Evolutionary conservation across 2,797 vertebrate genomes (phyloP), one percentile per base, ranked within the genome.

Genomic region (Trachurus trachurus): DNA sequence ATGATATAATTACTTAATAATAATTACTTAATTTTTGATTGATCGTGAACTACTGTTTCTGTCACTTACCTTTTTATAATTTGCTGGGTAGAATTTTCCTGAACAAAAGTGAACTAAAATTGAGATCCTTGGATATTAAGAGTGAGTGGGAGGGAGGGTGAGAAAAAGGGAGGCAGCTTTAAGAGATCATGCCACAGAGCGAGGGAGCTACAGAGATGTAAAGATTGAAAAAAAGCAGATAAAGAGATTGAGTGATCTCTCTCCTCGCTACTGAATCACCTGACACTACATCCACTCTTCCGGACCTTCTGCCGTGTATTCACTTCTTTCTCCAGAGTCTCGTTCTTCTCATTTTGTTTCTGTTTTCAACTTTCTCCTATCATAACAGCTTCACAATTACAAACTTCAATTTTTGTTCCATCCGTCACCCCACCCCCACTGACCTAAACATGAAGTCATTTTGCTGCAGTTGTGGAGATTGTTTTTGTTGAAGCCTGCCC

Each of bases 371-470:
- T 57, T 45, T 57, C 40, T 21, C 12, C 19, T 26, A 26, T 60
- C 56, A 37, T 16, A n/a, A 4, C 31, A 42, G 50, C 67, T 53
- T 44, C 52, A 22, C 31, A 42, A 5, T 26, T 5, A 26, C 31
- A n/a, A 22, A 5, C 17, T 53, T 63, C 8, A 6, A 37, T 37
- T 8, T 34, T 57, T 70, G n/a, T 61, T 17, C 13, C 37, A 10
- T 65, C 57, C 4, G 9, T 22, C 67, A 57, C 63, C 50, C 67
- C 56, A 44, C 47, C 62, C 60, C 53, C 66, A 47, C 71, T 65
- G 76, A 79, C 65, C 63, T 59, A 31, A 74, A 58, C 79, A 22
- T 66, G 57, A 85, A 91, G 82, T 75, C 0, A 86, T 89, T 90
- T 85, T 66, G 67, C 74, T 66, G 80, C 81, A 65, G 66, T 81